Percentiles rank a stretch among this genome's conserved stretches.
These are phyloP conservation scores for Drosophila hawaiiensis DNA, from an alignment of 2,888 invertebrate genomes.

Conservation along the genomic window DNA sequence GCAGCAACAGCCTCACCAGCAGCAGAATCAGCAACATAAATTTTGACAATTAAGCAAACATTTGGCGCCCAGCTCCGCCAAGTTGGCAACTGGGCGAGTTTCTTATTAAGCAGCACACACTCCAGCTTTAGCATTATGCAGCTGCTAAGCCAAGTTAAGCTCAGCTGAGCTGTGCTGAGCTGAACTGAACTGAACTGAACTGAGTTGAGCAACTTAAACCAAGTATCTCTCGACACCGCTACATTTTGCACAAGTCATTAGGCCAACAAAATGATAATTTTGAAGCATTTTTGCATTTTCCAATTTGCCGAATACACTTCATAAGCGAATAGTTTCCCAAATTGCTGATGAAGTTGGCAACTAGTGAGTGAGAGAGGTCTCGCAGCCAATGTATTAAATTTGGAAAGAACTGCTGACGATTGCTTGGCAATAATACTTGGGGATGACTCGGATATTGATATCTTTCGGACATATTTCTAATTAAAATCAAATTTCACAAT, in stretches of 20 bases:
- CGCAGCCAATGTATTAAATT: neutral
- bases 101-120: conserved; percentile 28
- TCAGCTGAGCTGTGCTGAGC: conserved; percentile 12
- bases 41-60: conserved; percentile 74
- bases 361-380: too few species aligned
- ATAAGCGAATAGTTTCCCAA: neutral
- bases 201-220: neutral
- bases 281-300: conserved; percentile 65
- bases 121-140: conserved; percentile 21
- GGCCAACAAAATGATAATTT: conserved; percentile 68
- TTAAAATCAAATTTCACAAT: neutral
- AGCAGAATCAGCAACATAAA: conserved; percentile 48
- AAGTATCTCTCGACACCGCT: conserved; percentile 57
- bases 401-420: neutral
- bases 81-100: conserved; percentile 32
- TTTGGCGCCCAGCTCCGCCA: conserved; percentile 44
- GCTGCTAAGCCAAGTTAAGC: conserved; percentile 11
- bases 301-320: conserved; percentile 55
- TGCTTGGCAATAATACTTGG: neutral
- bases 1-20: conserved; percentile 4
- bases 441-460: neutral
- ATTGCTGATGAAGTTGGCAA: neutral
- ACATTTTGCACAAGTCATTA: conserved; percentile 73
- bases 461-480: neutral
- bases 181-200: neutral